Evolutionary conservation across 2,888 invertebrate species (phyloP).

Genomic region (Caenorhabditis sinica): DNA sequence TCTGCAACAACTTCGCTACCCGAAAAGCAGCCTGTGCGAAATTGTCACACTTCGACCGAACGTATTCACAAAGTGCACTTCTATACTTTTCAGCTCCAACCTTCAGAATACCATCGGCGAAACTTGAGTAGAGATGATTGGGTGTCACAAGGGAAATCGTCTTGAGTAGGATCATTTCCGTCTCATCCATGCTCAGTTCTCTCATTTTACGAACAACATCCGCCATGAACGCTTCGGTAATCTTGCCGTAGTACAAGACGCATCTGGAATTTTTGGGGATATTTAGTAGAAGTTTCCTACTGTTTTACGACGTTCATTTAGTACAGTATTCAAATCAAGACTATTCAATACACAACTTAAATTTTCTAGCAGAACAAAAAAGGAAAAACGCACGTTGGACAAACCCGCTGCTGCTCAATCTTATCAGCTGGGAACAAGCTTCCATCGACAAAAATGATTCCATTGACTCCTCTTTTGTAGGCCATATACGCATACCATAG

Average conservation of each 20-base stretch:
- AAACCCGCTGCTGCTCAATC: slow-evolving; percentile 51
- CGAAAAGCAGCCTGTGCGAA: slow-evolving; percentile 36
- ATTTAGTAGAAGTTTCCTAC: neutral
- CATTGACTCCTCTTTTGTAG: slow-evolving; percentile 48
- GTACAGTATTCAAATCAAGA: too few relatives aligned
- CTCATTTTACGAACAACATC: slow-evolving; percentile 60
- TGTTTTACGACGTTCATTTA: neutral
- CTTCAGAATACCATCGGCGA: slow-evolving; percentile 20
- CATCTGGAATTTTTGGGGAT: slow-evolving; percentile 44
- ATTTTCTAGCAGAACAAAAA: too few relatives aligned
- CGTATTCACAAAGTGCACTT: slow-evolving; percentile 50
- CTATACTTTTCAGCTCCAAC: slow-evolving; percentile 48
- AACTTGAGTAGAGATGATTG: slow-evolving; percentile 36
- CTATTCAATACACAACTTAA: too few relatives aligned
- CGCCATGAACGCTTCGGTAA: slow-evolving; percentile 63
- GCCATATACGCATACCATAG: slow-evolving; percentile 65
- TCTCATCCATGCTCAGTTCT: slow-evolving; percentile 56
- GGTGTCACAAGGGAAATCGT: slow-evolving; percentile 19
- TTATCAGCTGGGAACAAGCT: slow-evolving; percentile 59
- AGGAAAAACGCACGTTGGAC: slow-evolving; percentile 26
- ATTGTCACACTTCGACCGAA: slow-evolving; percentile 24
- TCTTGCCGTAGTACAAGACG: slow-evolving; percentile 52
- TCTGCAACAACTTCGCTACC: slow-evolving; percentile 29
- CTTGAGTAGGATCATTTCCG: slow-evolving; percentile 61
- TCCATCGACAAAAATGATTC: slow-evolving; percentile 67